A percentile compares a stretch with the other conserved stretches of the same genome.
Evolutionary conservation across 2,113 vertebrate species (phyloP).

Genomic region (Mesitornis unicolor): DNA sequence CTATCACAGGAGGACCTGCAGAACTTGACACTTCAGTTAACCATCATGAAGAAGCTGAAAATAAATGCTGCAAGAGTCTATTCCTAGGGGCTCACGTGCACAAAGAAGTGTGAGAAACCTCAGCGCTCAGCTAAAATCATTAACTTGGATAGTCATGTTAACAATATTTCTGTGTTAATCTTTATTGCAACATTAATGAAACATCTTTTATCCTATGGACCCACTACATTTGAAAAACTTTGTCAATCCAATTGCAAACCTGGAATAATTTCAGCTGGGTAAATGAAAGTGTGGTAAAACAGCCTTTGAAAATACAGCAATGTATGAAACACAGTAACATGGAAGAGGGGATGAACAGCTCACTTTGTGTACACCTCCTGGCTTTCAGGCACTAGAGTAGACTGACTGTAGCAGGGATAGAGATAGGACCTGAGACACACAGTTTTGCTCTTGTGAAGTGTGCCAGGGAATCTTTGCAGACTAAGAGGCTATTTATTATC

Average conservation of each 20-base stretch:
- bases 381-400: background rate
- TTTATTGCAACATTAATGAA: background rate
- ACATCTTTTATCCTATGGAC: background rate
- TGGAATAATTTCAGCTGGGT: background rate
- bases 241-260: background rate
- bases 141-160: background rate
- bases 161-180: background rate
- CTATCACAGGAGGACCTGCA: conserved; percentile 39
- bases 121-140: background rate
- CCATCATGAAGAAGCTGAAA: conserved; percentile 24
- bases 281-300: background rate
- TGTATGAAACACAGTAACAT: background rate
- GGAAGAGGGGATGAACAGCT: background rate
- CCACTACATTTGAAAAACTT: background rate
- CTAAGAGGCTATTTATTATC: background rate
- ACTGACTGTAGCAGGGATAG: background rate
- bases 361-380: background rate
- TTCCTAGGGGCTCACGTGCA: background rate
- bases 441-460: background rate
- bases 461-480: background rate
- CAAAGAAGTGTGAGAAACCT: background rate
- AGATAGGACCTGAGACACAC: fast-evolving
- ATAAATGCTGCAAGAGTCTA: background rate
- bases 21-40: conserved; percentile 2
- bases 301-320: background rate